These are phyloP conservation scores for Mayetiola destructor DNA, from an alignment of 2,888 invertebrate genomes.

Conservation along the genomic window DNA sequence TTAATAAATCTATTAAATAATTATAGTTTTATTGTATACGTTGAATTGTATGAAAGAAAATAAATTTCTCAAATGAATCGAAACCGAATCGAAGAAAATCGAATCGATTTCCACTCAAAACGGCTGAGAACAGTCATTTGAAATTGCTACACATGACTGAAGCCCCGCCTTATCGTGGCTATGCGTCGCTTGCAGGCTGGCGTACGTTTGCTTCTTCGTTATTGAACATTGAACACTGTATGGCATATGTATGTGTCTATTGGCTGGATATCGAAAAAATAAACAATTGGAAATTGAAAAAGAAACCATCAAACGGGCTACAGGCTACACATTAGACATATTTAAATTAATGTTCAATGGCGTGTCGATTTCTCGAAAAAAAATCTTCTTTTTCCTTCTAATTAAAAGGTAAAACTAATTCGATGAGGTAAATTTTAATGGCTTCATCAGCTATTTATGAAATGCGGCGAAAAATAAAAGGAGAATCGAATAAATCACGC, in stretches of 20 bases:
- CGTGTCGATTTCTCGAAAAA: neutral
- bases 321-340: neutral
- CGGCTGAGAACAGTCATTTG: too few species aligned
- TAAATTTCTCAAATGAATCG: too few species aligned
- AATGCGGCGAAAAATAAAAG: conserved; percentile 4
- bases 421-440: conserved; percentile 3
- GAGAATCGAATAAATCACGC: neutral
- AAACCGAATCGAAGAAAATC: too few species aligned
- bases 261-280: too few species aligned
- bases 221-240: neutral
- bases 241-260: neutral
- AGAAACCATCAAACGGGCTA: conserved; percentile 2
- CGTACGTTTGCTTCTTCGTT: too few species aligned
- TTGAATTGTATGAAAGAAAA: too few species aligned
- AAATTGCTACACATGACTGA: too few species aligned
- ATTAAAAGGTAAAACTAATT: neutral
- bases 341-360: neutral
- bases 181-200: neutral
- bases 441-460: neutral
- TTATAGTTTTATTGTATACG: too few species aligned
- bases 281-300: neutral
- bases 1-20: too few species aligned
- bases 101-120: too few species aligned
- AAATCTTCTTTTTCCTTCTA: too few species aligned
- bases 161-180: conserved; percentile 2